phyloP scores from a whole-genome alignment of 2,888 invertebrate genomes.

The Dione juno region DNA sequence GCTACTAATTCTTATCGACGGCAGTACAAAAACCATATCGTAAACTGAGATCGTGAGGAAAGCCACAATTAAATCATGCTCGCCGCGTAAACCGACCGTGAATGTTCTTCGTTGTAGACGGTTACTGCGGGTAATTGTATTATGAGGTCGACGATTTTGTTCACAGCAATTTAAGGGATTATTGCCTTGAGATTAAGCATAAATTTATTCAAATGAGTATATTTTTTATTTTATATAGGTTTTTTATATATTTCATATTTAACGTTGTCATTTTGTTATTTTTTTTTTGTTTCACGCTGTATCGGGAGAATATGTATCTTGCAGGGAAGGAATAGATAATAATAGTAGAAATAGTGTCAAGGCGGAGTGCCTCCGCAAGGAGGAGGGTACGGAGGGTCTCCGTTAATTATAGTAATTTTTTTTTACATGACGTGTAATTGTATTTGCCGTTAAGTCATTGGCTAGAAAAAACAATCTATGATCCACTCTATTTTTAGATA shows the following conservation, averaged over 20 bases:
- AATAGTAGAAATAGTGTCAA: no score
- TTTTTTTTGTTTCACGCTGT: background rate
- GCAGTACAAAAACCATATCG: background rate
- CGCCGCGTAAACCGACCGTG: conserved; percentile 30
- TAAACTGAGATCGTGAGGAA: conserved; percentile 26
- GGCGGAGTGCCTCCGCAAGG: no score
- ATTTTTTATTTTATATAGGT: background rate
- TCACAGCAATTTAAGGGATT: conserved; percentile 23
- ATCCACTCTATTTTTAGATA: no score
- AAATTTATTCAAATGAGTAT: conserved; percentile 8
- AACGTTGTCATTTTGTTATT: no score
- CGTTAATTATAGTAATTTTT: no score
- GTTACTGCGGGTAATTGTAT: conserved; percentile 28
- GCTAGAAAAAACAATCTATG: no score
- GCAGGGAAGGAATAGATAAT: no score
- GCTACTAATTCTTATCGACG: background rate
- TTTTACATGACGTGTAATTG: no score
- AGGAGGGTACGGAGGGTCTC: no score
- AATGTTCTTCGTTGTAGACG: conserved; percentile 28
- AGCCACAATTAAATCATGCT: conserved; percentile 32
- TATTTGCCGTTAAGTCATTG: no score
- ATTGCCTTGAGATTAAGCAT: conserved; percentile 15
- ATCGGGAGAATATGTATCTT: no score
- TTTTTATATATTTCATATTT: no score
- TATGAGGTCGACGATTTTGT: conserved; percentile 29